Evolutionary conservation across 2,797 vertebrate genomes (phyloP).

Genomic region (Falco rusticolus): DNA sequence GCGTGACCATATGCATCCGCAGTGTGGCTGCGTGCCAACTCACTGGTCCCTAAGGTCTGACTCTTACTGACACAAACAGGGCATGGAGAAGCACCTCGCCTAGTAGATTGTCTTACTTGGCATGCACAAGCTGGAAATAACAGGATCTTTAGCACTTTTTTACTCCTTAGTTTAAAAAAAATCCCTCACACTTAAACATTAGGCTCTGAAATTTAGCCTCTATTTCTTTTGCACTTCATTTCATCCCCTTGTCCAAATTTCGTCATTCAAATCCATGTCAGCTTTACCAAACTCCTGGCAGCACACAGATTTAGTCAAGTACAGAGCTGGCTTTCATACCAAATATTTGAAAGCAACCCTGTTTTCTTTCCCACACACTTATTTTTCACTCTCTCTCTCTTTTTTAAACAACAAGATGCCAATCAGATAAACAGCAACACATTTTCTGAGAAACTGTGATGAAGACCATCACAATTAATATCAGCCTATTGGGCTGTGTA

Average conservation of each 20-base stretch:
- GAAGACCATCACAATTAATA: not conserved
- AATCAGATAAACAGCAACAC: not conserved
- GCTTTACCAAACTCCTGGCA: not conserved
- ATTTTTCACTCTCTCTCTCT: not conserved
- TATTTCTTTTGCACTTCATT: constrained; percentile 30
- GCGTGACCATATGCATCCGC: accelerated
- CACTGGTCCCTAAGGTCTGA: not conserved
- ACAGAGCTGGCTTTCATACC: constrained; percentile 4
- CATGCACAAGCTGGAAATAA: not conserved
- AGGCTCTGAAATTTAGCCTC: not conserved
- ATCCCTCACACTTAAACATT: not conserved
- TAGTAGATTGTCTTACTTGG: not conserved
- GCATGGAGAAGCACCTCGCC: not conserved
- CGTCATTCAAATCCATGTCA: not conserved
- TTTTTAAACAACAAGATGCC: not conserved
- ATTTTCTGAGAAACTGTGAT: constrained; percentile 11
- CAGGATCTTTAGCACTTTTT: not conserved
- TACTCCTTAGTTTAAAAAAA: not conserved
- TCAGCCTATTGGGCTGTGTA: not conserved
- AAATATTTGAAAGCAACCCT: constrained; percentile 28
- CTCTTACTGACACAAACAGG: not conserved
- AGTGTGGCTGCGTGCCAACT: accelerated
- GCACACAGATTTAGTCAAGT: not conserved
- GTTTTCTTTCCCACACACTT: constrained; percentile 51
- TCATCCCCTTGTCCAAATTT: not conserved